Base-by-base conservation (phyloP, 1,140 invertebrate genomes). In the Ostrea denselamellosa region DNA sequence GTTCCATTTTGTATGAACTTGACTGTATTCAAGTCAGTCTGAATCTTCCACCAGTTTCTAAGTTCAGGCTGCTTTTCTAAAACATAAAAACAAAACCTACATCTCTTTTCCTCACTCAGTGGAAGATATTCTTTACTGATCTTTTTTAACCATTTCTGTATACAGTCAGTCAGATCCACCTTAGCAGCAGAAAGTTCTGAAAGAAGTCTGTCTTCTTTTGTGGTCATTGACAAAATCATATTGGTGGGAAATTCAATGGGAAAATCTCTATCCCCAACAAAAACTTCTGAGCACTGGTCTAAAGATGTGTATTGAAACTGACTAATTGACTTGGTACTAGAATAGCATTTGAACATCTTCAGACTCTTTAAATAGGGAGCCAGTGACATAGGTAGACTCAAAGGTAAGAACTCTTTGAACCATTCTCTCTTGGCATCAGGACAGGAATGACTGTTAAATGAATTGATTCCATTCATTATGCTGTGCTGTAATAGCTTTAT, bases 51-150 rank as follows among this genome's bases (percentile, higher is more conserved):
- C 68, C 68, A 77, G 28, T 77, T 34, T 77, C 28, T 77, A 0
- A 77, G 68, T 12, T 28, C 25, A 10, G 14, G 28, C 14, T 77
- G 22, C 28, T 34, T 77, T 28, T 34, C 25, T 14, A 77, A 77
- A 5, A 77, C 68, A 77, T 77, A 77, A 17, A 77, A 77, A 34
- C 68, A 77, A 77, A 77, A 77, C 25, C 28, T 77, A 14, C 68
- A 25, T 17, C 28, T 77, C 14, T 17, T 34, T 77, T 77, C 68
- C 9, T 77, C 68, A 14, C 9, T 44, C 9, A 34, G 25, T 34
- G 22, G 9, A 77, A 28, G 25, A 17, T 14, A 8, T 9, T 25
- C 25, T 3, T 34, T 77, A 28, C 9, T 14, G 3, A 28, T 34
- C 28, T 77, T 34, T 77, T 44, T 12, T 0, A 77, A 8, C 0